Conservation (phyloP, 2,113 vertebrate genomes). For the Perca fluviatilis region DNA sequence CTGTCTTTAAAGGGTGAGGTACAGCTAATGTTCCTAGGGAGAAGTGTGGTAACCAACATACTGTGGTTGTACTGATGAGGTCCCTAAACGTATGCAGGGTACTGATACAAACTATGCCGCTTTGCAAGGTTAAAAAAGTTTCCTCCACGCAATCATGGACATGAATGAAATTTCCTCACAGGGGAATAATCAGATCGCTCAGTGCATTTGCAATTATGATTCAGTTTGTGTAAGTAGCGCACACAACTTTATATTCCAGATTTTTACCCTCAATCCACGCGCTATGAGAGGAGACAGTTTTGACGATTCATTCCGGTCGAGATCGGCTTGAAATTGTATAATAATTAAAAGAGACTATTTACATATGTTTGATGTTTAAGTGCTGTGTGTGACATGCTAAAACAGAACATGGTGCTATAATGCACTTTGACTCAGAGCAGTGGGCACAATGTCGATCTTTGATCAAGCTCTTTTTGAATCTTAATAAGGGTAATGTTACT, state of each 20-base stretch:
- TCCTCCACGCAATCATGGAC: conserved; percentile 53
- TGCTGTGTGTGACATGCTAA: conserved; percentile 44
- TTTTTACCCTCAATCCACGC: conserved; percentile 40
- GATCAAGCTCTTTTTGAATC: conserved; percentile 62
- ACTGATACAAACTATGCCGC: conserved; percentile 29
- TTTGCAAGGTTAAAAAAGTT: conserved; percentile 41
- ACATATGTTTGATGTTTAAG: conserved; percentile 66
- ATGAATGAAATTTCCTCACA: conserved; percentile 71
- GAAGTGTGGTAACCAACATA: conserved; percentile 5
- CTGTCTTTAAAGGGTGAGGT: neutral
- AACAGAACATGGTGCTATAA: conserved; percentile 33
- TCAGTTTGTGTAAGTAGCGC: conserved; percentile 37
- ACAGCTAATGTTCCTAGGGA: neutral
- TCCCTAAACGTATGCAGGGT: conserved; percentile 25
- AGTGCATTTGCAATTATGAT: conserved; percentile 59
- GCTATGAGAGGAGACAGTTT: conserved; percentile 65
- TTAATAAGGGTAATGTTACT: conserved; percentile 61
- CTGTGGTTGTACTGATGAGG: conserved; percentile 1
- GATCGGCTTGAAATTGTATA: conserved; percentile 46
- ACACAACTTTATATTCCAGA: conserved; percentile 49
- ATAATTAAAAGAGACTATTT: conserved; percentile 53
- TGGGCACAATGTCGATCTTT: conserved; percentile 63
- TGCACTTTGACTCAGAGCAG: conserved; percentile 51
- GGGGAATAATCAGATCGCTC: conserved; percentile 72
- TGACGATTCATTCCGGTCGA: conserved; percentile 45